Base-by-base conservation (phyloP, 2,888 invertebrate species). In the Drosophila nr. fundita region DNA sequence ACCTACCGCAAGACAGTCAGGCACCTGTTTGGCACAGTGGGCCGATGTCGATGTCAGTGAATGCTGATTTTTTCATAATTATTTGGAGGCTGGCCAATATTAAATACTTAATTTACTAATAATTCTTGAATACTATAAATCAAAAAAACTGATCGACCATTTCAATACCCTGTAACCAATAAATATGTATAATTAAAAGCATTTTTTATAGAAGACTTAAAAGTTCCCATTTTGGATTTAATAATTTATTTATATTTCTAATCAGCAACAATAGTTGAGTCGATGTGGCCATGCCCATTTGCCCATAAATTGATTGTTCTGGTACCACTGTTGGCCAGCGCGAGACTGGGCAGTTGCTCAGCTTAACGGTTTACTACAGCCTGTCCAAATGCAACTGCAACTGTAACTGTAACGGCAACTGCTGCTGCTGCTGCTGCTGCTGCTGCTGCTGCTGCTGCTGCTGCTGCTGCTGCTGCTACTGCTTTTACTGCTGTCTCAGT, bases 401-500 rank as follows among this genome's bases (percentile, higher is more conserved):
- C 38, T 7, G 40, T 2, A 11, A 2, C 13, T 13, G 45, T 3
- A 6, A 21, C 42, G 1, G 42, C 11, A 21, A 21, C 15, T 15
- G 36, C 7, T 15, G 15, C 34, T 34, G 34, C 13, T 34, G 5
- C 34, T 34, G 32, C 32, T 34, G 11, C 13, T 34, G 13, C 34
- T 34, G 34, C 13, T 34, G n/a, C 40, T n/a, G 10, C n/a, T 40
- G 40, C 40, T 40, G n/a, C 10, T 40, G 40, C 68, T 40, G n/a
- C 11, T n/a, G 10, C n/a, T 40, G 40, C n/a, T 10, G n/a, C 40
- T n/a, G 2, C 40, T 42, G 42, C 42, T 42, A 6, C 42, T 42
- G 42, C 68, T 42, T 42, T 42, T 38, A 40, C 54, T 45, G 45
- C 24, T 24, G 45, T 24, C 96, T 99, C 93, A 99, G 95, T 99